Percentiles rank a stretch among this genome's conserved stretches.
Evolutionary conservation across 1,140 invertebrate genomes (phyloP).

Genomic region (Teleogryllus occipitalis): DNA sequence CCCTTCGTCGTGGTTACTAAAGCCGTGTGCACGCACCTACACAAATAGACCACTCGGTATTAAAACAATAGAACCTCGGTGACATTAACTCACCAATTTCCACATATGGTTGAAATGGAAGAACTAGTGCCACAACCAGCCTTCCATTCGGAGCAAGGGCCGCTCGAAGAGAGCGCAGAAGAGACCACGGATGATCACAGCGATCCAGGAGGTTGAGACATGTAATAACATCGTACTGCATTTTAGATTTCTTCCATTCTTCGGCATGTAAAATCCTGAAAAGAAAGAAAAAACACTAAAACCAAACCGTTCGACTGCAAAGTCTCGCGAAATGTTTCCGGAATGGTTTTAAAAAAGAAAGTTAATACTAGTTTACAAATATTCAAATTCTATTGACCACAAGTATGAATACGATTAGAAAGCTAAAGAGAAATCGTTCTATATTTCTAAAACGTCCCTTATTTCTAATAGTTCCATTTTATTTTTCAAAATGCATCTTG

Average conservation of each 20-base stretch:
- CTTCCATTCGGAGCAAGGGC: slow-evolving; percentile 57
- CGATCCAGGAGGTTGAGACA: slow-evolving; percentile 87
- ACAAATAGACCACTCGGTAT: not conserved
- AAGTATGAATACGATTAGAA: no score
- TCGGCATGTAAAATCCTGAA: slow-evolving; percentile 21
- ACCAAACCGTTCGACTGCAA: not conserved
- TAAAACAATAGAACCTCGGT: not conserved
- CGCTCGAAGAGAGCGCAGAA: slow-evolving; percentile 58
- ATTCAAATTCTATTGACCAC: no score
- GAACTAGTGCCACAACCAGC: slow-evolving; percentile 71
- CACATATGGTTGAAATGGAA: slow-evolving; percentile 85
- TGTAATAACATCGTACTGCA: slow-evolving; percentile 48
- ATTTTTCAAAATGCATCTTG: no score
- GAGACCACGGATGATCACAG: slow-evolving; percentile 66
- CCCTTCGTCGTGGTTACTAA: no score
- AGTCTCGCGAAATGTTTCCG: not conserved
- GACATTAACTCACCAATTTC: slow-evolving; percentile 53
- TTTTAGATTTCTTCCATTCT: slow-evolving; percentile 8
- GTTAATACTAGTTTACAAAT: no score
- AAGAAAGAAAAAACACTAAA: not conserved
- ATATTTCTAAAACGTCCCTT: no score
- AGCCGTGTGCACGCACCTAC: no score
- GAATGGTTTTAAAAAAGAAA: not conserved
- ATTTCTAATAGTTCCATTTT: no score
- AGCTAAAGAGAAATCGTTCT: no score